Conservation (phyloP, 1,140 invertebrate genomes). For the Drosophila eugracilis region DNA sequence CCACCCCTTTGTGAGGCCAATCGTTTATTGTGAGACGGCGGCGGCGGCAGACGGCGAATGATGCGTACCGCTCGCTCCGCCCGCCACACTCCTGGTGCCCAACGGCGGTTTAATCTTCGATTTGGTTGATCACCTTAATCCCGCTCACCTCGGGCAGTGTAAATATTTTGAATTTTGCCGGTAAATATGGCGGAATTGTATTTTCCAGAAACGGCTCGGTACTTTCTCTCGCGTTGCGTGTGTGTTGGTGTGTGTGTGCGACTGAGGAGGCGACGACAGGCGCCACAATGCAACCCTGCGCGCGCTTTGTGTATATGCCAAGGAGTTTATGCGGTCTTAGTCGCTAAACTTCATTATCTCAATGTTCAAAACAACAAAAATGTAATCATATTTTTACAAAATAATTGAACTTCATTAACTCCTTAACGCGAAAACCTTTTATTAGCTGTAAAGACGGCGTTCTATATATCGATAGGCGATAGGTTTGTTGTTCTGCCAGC, state of each 20-base stretch:
- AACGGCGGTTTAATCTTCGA: conserved; percentile 40
- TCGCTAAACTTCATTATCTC: background rate
- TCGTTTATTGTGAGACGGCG: conserved; percentile 62
- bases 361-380: background rate
- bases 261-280: conserved; percentile 40
- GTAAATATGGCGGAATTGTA: conserved; percentile 84
- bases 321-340: background rate
- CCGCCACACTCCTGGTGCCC: conserved; percentile 32
- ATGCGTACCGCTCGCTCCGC: conserved; percentile 31
- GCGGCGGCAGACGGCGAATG: conserved; percentile 67
- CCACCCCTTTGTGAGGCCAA: conserved; percentile 47
- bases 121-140: conserved; percentile 37
- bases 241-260: conserved; percentile 21
- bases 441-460: conserved; percentile 12
- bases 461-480: conserved; percentile 25
- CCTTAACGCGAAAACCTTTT: background rate
- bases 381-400: background rate
- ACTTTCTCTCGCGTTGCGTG: conserved; percentile 75
- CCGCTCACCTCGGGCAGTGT: conserved; percentile 63
- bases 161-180: conserved; percentile 84
- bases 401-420: background rate
- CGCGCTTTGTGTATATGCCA: conserved; percentile 63
- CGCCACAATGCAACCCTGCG: conserved; percentile 63
- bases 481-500: conserved; percentile 22
- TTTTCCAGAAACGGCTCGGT: conserved; percentile 80